A percentile compares a stretch with the other conserved stretches of the same genome.
Conservation (phyloP, 1,140 invertebrate species). For the Battus philenor region DNA sequence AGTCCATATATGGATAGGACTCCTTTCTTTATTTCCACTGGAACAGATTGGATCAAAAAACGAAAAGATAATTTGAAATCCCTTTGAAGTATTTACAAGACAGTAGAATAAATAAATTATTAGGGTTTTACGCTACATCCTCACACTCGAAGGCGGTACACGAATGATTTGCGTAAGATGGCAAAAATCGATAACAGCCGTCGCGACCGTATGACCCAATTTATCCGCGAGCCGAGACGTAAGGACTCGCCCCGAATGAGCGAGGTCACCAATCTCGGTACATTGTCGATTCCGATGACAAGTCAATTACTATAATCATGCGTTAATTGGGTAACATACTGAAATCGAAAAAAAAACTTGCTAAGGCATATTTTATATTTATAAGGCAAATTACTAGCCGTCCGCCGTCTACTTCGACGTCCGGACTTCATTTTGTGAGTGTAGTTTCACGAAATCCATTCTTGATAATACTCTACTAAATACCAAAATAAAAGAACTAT, state of each 20-base stretch:
- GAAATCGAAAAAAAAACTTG: constrained; percentile 2
- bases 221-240: constrained; percentile 31
- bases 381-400: not conserved
- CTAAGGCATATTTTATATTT: not conserved
- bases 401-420: no score
- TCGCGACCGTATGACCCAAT: constrained; percentile 57
- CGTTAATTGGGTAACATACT: constrained; percentile 4
- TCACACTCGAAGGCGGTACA: not conserved
- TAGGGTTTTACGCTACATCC: constrained; percentile 15
- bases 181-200: constrained; percentile 54
- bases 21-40: no score
- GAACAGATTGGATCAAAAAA: no score
- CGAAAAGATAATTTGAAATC: not conserved
- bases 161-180: constrained; percentile 45
- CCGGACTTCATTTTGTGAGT: no score
- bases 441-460: no score
- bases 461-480: no score
- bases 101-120: not conserved
- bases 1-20: no score
- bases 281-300: constrained; percentile 1
- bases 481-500: no score
- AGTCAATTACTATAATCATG: constrained; percentile 8
- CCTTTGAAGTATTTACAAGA: not conserved
- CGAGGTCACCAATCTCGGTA: constrained; percentile 1
- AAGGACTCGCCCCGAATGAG: constrained; percentile 23